These are phyloP conservation scores for Melozone crissalis DNA, from an alignment of 2,113 vertebrate species.

Conservation along the genomic window DNA sequence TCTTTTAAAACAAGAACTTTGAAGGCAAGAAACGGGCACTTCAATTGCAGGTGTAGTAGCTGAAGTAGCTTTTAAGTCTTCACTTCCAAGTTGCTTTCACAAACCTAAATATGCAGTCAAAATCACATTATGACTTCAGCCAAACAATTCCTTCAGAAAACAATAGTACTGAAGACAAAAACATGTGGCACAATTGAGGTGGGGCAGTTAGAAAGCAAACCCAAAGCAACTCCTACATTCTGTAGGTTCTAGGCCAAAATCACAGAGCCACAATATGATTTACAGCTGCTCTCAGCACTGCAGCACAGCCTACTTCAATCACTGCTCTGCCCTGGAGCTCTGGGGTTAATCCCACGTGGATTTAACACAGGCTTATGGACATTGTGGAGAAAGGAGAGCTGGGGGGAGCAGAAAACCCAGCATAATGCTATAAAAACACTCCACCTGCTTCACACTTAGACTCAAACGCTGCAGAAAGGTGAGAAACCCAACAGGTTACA, in stretches of 20 bases:
- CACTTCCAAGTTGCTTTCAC: neutral
- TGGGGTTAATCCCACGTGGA: neutral
- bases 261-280: neutral
- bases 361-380: neutral
- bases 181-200: neutral
- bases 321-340: neutral
- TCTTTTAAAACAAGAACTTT: neutral
- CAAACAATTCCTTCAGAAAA: neutral
- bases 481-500: neutral
- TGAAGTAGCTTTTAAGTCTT: neutral
- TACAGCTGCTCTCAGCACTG: neutral
- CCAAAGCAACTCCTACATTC: neutral
- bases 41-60: neutral
- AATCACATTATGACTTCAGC: neutral
- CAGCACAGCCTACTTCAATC: neutral
- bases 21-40: neutral
- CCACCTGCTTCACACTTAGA: neutral
- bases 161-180: neutral
- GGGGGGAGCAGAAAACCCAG: neutral
- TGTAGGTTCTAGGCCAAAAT: neutral
- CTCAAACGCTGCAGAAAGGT: neutral
- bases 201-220: neutral
- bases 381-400: neutral
- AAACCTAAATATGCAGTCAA: neutral
- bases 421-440: neutral